Evolutionary conservation across 2,888 invertebrate genomes (phyloP), one percentile per base, ranked within the genome.

Genomic region (Apodemia duryi): DNA sequence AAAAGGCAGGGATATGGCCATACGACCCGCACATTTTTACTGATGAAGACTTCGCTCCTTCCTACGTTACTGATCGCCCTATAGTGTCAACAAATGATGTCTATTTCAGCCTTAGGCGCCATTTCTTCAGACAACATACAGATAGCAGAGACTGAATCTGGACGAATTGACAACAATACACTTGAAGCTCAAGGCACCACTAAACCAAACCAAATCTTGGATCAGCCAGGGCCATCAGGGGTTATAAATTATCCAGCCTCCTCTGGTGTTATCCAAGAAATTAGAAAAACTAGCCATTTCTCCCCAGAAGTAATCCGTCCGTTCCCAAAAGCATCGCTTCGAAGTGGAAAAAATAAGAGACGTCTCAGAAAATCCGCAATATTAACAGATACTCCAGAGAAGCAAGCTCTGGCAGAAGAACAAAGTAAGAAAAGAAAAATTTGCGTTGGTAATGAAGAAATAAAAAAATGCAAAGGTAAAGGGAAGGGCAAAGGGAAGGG

Each of bases 1-100:
- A 66, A 68, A 65, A 66, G 51, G 54, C 74, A 61, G 74, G 73
- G 0, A 71, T 74, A 61, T 69, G 70, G 35, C 74, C 71, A 4
- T 71, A 67, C 41, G 64, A 74, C 21, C 63, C 62, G 3, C 41
- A 63, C 32, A n/a, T 68, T 21, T 69, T 71, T 65, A 62, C 57
- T 41, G 69, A 69, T 3, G 57, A 62, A 21, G 68, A 67, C 43
- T 68, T 49, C 52, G 67, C 57, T 21, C 68, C 68, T 10, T 72
- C 69, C 38, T 70, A 65, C 21, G 68, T 70, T 6, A 70, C 68
- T 32, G 68, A 72, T 67, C 67, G 68, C 2, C 66, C 67, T 11
- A 43, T 67, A 5, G 51, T 3, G 2, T 51, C 51, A 51, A 21
- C 21, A 51, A 21, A 21, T 21, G 21, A n/a, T n/a, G 21, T 4